These are phyloP conservation scores for Furcifer pardalis DNA, from an alignment of 2,797 vertebrate species.

Conservation along the genomic window DNA sequence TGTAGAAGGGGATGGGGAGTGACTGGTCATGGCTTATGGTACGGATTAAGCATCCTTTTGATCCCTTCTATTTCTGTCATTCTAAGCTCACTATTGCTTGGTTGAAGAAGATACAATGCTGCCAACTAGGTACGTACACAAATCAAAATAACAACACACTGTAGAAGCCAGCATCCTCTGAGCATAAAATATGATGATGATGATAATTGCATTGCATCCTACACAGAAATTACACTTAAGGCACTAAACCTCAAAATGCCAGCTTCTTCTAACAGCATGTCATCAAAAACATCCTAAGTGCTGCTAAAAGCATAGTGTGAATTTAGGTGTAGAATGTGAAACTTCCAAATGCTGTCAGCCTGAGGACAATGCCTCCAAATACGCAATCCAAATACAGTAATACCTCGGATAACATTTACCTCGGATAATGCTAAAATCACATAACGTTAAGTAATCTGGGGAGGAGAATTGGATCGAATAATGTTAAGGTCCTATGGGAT, in stretches of 20 bases:
- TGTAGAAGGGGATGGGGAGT: constrained; percentile 10
- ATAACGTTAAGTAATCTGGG: too few species aligned
- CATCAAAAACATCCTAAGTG: neutral
- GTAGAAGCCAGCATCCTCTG: neutral
- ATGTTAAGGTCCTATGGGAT: too few species aligned
- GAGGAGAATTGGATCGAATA: too few species aligned
- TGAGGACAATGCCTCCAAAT: neutral
- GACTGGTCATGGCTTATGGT: constrained; percentile 6
- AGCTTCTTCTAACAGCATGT: neutral
- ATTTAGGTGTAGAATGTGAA: neutral
- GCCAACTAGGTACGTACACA: neutral
- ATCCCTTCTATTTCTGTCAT: neutral
- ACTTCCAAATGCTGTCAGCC: neutral
- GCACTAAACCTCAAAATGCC: neutral
- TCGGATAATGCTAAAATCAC: too few species aligned
- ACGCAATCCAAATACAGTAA: too few species aligned
- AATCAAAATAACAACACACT: neutral
- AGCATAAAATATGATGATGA: neutral
- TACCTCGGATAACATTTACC: too few species aligned
- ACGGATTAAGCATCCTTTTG: neutral
- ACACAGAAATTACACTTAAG: neutral
- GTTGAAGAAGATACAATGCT: neutral
- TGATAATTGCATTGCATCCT: neutral
- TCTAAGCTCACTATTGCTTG: neutral
- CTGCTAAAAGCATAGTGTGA: neutral